A percentile compares a stretch with the other conserved stretches of the same genome.
phyloP scores from a whole-genome alignment of 2,113 vertebrate genomes.

The Jaculus jaculus region DNA sequence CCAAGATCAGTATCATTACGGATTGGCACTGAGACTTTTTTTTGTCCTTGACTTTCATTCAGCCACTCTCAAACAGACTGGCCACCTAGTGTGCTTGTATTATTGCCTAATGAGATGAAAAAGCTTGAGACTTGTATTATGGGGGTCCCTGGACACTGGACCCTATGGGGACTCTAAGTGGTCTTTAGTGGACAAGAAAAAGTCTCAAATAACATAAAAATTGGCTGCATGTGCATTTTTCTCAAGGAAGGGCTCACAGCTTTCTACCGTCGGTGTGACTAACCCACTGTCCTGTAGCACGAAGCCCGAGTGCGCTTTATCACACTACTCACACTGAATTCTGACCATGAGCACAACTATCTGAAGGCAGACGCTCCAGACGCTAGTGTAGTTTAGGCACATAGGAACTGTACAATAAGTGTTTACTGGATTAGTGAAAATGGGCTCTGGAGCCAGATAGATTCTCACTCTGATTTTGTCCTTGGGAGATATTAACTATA shows the following conservation, averaged over 20 bases:
- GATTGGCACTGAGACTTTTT: neutral
- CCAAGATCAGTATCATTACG: neutral
- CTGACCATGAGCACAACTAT: neutral
- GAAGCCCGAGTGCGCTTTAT: too few relatives aligned
- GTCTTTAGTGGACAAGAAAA: neutral
- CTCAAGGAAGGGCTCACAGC: neutral
- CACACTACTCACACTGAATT: conserved; percentile 33
- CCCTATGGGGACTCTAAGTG: neutral
- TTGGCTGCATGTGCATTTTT: conserved; percentile 19
- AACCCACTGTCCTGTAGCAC: neutral
- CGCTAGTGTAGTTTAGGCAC: neutral
- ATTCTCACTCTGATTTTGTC: conserved; percentile 26
- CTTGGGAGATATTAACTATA: conserved; percentile 29
- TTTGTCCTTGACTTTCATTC: conserved; percentile 16
- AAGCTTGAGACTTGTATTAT: neutral
- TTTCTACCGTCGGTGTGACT: neutral
- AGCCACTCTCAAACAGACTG: conserved; percentile 11
- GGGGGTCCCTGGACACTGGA: neutral
- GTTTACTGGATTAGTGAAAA: conserved; percentile 43
- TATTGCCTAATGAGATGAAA: neutral
- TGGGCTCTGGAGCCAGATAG: neutral
- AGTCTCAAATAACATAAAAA: conserved; percentile 38
- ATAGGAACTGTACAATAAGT: neutral
- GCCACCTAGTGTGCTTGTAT: neutral
- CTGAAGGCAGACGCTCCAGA: neutral